Evolutionary conservation across 2,888 invertebrate species (phyloP), one percentile per base, ranked within the genome.

Genomic region (Clistopyga incitator): DNA sequence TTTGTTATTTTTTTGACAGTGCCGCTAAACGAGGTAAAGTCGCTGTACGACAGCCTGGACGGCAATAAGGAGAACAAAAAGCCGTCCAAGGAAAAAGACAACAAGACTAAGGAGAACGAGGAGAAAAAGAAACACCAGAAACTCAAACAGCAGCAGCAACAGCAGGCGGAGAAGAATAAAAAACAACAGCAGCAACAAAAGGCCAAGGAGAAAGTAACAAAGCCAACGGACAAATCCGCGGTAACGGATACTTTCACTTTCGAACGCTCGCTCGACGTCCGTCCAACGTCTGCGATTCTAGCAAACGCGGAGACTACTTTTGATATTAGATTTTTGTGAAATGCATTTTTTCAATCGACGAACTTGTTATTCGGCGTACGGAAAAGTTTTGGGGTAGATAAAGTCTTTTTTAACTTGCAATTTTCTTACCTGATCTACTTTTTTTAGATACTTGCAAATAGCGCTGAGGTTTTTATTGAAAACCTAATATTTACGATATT

Each of bases 21-120:
- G 82, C 95, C 96, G 2, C 94, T 96, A 84, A 95, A 96, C 54
- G 96, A 96, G 93, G 94, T 96, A 70, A 96, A 96, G 87, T 95
- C 95, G 76, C 94, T 96, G 83, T 96, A 96, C 88, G 94, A 94
- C 64, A 95, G 95, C 59, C 94, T 95, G 92, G 95, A 95, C 87
- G 95, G 95, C 87, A 95, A 95, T 89, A 95, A 95, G 87, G 95
- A 95, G 78, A 95, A 94, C 86, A 95, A 94, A 84, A 94, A 95
- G 83, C 92, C 93, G 15, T 76, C 86, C 0, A 92, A 92, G 76
- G 91, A 90, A 38, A 93, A 93, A 68, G 92, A 92, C 11, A 91
- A 85, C 75, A 93, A 92, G 77, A 87, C 91, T 11, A 93, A 93
- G 84, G 93, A 93, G 85, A 93, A 93, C 88, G 95, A 94, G 86